Evolutionary conservation across 2,888 invertebrate species (phyloP), one percentile per base, ranked within the genome.

Genomic region (Drosophila helvetica): DNA sequence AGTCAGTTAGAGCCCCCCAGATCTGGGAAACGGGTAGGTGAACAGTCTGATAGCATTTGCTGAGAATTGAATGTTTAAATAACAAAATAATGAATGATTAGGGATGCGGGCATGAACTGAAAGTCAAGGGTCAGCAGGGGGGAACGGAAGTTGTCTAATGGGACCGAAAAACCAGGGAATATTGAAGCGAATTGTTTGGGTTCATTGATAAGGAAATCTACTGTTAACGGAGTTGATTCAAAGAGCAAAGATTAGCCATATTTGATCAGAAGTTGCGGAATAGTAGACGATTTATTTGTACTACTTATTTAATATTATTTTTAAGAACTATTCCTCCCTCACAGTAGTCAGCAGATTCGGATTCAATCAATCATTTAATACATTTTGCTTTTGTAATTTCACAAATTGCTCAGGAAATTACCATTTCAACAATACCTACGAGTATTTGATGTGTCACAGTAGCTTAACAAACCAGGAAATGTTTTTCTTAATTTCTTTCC

Each of bases 21-120:
- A 46, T 17, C 45, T 27, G 30, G n/a, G 38, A 43, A 60, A 66
- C 38, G 38, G 15, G 66, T 67, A 64, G 67, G 73, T 62, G 56
- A 77, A 63, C 38, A 38, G 15, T 15, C 38, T 6, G 38, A 38
- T 38, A 38, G 15, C 38, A 38, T 38, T 38, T 15, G 38, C 38
- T 38, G 51, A 48, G 33, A 18, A 22, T 56, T 45, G 50, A 52
- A 61, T 55, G 33, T 12, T 33, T 18, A 45, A 54, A 30, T 38
- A n/a, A 4, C 42, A 64, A 10, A 64, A 15, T 25, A 38, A 53
- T 65, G 19, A 66, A 12, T 47, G 67, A 60, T 22, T 66, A 38
- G 15, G 6, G 15, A 86, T 83, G 70, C 84, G 84, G 84, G 86
- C 50, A 56, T 76, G 61, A 75, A 74, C 77, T 59, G 59, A 15